These are phyloP conservation scores for Anorthoa munda DNA, from an alignment of 2,888 invertebrate genomes.

Conservation along the genomic window DNA sequence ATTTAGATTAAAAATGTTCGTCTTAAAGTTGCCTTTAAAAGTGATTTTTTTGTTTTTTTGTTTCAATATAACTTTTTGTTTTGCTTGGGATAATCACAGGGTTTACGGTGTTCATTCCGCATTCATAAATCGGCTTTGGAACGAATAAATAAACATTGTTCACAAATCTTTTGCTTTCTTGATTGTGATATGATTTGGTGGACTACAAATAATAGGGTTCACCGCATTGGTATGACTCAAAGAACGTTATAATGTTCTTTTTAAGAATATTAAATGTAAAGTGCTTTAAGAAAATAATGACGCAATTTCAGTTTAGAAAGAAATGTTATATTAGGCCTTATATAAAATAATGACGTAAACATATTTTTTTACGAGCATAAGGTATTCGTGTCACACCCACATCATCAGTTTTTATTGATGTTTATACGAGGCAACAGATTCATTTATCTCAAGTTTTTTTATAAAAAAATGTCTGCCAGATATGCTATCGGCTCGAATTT, in stretches of 20 bases:
- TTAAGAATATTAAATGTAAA: background rate
- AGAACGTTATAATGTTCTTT: background rate
- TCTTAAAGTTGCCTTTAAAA: background rate
- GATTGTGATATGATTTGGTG: too few relatives aligned
- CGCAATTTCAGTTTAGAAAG: background rate
- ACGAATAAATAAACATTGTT: conserved; percentile 14
- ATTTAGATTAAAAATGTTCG: background rate
- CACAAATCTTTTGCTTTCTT: conserved; percentile 4
- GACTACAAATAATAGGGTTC: too few relatives aligned
- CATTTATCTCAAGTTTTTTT: too few relatives aligned
- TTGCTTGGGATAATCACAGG: background rate
- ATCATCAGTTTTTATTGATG: too few relatives aligned
- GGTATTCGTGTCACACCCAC: too few relatives aligned
- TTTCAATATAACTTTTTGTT: conserved; percentile 20
- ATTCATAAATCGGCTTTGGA: conserved; percentile 15
- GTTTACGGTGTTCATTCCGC: conserved; percentile 6
- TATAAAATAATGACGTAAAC: too few relatives aligned
- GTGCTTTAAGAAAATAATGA: background rate
- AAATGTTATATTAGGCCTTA: too few relatives aligned
- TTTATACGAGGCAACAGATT: too few relatives aligned
- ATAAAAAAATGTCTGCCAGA: too few relatives aligned
- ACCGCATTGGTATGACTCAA: background rate
- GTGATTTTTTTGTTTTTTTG: background rate
- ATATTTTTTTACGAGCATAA: too few relatives aligned
- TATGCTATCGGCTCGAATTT: too few relatives aligned